Evolutionary conservation across 2,113 vertebrate genomes (phyloP).

Genomic region (Dendrocopos noguchii): DNA sequence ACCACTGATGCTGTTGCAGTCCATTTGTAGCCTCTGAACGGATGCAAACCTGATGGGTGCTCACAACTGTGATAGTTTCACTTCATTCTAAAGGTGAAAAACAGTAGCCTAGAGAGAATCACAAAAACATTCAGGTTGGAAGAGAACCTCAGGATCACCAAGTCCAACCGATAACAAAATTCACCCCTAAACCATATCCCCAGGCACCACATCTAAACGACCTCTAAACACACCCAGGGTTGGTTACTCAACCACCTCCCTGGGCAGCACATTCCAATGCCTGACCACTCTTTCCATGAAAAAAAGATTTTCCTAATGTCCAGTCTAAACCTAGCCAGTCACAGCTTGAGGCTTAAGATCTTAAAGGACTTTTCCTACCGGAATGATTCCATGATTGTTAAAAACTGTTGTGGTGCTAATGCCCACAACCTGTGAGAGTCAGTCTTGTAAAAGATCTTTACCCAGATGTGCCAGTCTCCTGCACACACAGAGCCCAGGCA

Average conservation of each 20-base stretch:
- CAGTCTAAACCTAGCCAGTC: too few species aligned
- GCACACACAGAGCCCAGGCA: neutral
- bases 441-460: neutral
- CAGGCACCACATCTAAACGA: too few species aligned
- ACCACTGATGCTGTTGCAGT: neutral
- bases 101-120: neutral
- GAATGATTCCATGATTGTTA: neutral
- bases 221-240: too few species aligned
- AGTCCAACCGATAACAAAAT: too few species aligned
- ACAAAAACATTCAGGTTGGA: too few species aligned
- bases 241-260: too few species aligned
- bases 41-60: neutral
- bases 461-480: neutral
- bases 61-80: neutral
- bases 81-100: neutral
- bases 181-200: too few species aligned
- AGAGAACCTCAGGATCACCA: too few species aligned
- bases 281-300: too few species aligned
- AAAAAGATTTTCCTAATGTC: too few species aligned
- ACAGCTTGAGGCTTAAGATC: neutral
- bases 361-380: neutral
- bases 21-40: neutral
- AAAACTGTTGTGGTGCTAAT: neutral
- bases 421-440: rapidly evolving
- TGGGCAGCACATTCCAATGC: too few species aligned